Evolutionary conservation across 2,888 invertebrate species (phyloP), one percentile per base, ranked within the genome.

Genomic region (Eupithecia abbreviata): DNA sequence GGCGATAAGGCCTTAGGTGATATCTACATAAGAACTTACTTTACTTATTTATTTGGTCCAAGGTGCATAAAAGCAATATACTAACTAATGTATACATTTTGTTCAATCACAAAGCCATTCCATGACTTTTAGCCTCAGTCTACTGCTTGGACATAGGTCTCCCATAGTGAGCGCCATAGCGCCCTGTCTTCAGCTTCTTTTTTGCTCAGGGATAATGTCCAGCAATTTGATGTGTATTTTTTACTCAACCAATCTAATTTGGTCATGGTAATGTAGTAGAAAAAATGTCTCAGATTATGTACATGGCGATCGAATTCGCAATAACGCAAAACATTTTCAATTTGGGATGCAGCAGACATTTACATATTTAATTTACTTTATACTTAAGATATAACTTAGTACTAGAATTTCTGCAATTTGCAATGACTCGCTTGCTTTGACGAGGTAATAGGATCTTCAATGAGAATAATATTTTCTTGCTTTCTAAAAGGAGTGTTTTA

Each of bases 291-390:
- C 10, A 30, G 4, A 15, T 47, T 9, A n/a, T 68, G 43, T 41
- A 47, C 30, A 67, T 67, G 72, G 66, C 18, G 66, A 71, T 51
- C 62, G 43, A 67, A 62, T 71, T 79, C 81, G 78, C 77, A 79
- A 82, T 7, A 51, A 78, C 65, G 76, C 18, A 76, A 82, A 81
- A 77, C 74, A 82, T 79, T 76, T 75, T 79, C 77, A 77, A 71
- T 76, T 49, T 75, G 79, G 76, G 73, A 80, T 78, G 79, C 49
- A 66, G 49, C 41, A 75, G 69, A 67, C 76, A 70, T 76, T 80
- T 78, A 51, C 58, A 82, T 79, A 72, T 78, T 80, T 79, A 80
- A 82, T 82, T 82, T 73, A 81, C 51, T 76, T 80, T 49, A 72
- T 67, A 76, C 58, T 79, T 77, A 70, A 72, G 74, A 73, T 74